Percentiles rank a stretch among this genome's conserved stretches.
Evolutionary conservation across 2,113 vertebrate species (phyloP).

Genomic region (Athene cunicularia): DNA sequence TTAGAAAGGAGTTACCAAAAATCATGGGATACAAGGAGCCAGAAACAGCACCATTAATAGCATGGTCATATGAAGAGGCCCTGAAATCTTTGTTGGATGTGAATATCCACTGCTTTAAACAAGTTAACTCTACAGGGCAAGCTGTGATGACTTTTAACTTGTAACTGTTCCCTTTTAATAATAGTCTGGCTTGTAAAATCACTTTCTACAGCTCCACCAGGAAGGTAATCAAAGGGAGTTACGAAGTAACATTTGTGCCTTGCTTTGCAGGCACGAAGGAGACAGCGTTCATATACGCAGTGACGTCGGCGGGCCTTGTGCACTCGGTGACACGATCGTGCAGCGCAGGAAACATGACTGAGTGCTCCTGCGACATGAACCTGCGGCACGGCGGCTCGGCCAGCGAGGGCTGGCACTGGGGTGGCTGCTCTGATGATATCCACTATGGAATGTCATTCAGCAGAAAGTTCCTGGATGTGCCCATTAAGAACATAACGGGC

Average conservation of each 20-base stretch:
- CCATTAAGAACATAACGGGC: conserved; percentile 68
- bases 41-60: neutral
- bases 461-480: conserved; percentile 87
- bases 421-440: conserved; percentile 93
- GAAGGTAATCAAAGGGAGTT: neutral
- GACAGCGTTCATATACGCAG: conserved; percentile 88
- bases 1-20: neutral
- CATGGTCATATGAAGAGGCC: neutral
- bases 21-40: neutral
- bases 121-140: neutral
- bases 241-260: neutral
- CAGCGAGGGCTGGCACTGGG: conserved; percentile 93
- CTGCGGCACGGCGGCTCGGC: conserved; percentile 78
- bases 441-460: conserved; percentile 92
- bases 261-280: conserved; percentile 90
- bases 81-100: neutral
- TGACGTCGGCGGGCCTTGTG: conserved; percentile 90
- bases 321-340: conserved; percentile 90
- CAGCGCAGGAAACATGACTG: conserved; percentile 91
- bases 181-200: neutral
- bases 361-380: conserved; percentile 88
- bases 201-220: rapidly evolving
- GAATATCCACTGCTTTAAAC: neutral
- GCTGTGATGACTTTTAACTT: neutral
- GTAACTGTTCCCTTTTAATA: neutral